A percentile compares a stretch with the other conserved stretches of the same genome.
Evolutionary conservation across 2,888 invertebrate species (phyloP).

Genomic region (Allolobophora icterica): DNA sequence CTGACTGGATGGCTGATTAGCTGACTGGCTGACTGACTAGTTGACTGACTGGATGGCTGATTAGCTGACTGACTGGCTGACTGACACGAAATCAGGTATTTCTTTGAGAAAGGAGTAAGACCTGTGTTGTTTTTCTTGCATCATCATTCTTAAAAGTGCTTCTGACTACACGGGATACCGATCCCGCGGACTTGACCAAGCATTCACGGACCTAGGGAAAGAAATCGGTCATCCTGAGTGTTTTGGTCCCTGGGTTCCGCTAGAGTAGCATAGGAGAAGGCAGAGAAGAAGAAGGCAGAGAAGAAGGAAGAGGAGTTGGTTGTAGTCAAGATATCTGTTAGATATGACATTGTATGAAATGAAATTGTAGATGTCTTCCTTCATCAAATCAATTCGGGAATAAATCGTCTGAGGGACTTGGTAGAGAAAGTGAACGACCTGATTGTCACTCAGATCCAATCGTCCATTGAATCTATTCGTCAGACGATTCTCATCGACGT

Average conservation of each 20-base stretch:
- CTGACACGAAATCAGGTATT: no score
- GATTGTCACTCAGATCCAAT: slow-evolving; percentile 54
- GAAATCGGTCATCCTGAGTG: no score
- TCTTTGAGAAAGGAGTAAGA: no score
- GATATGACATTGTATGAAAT: background rate
- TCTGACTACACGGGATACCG: no score
- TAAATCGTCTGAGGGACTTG: slow-evolving; percentile 56
- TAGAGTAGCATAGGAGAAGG: background rate
- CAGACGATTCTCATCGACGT: background rate
- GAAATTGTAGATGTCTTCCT: slow-evolving; percentile 62
- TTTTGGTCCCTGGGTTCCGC: no score
- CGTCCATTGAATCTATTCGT: background rate
- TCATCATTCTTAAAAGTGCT: no score
- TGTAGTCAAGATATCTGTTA: background rate
- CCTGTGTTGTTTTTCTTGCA: no score
- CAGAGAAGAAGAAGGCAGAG: background rate
- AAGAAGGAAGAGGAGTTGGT: background rate
- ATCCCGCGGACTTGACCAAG: no score
- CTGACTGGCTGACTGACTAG: background rate
- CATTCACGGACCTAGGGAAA: no score
- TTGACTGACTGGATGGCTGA: background rate
- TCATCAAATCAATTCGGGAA: slow-evolving; percentile 62
- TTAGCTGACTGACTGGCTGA: no score
- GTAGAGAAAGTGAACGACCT: slow-evolving; percentile 56
- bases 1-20: no score